Conservation (phyloP, 2,888 invertebrate genomes). For the Lochmaea capreae region DNA sequence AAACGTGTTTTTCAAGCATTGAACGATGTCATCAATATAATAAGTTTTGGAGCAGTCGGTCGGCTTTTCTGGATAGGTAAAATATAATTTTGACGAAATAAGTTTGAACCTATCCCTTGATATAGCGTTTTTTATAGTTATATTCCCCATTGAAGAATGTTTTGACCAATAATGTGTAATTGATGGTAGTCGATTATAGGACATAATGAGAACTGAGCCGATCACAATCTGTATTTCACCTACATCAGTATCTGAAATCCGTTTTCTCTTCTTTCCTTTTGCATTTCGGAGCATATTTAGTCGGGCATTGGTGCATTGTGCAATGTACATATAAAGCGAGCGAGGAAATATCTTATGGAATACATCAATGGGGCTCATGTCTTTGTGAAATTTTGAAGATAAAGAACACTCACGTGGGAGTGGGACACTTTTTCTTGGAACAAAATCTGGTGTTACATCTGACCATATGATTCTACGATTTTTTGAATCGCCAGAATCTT, state of each 20-base stretch:
- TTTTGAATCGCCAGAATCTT: constrained; percentile 22
- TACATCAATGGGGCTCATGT: constrained; percentile 16
- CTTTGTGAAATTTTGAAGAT: constrained; percentile 19
- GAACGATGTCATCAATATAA: constrained; percentile 22
- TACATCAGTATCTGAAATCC: constrained; percentile 18
- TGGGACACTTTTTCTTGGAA: constrained; percentile 19
- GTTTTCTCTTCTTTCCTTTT: constrained; percentile 11
- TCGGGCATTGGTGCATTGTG: constrained; percentile 11
- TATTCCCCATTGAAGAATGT: constrained; percentile 23
- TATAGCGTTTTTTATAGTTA: constrained; percentile 21
- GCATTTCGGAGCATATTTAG: neutral
- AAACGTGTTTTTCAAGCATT: constrained; percentile 22
- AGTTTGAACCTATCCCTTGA: constrained; percentile 24
- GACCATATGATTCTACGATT: constrained; percentile 21
- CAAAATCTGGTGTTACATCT: constrained; percentile 22
- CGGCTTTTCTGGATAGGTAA: constrained; percentile 25
- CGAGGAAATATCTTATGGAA: constrained; percentile 11
- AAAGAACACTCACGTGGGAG: constrained; percentile 20
- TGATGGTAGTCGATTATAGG: constrained; percentile 12
- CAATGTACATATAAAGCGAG: constrained; percentile 9
- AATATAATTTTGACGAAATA: constrained; percentile 24
- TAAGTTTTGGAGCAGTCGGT: constrained; percentile 19
- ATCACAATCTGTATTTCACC: constrained; percentile 25
- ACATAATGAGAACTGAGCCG: constrained; percentile 20
- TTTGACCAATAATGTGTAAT: constrained; percentile 21